A percentile compares a stretch with the other conserved stretches of the same genome.
Evolutionary conservation across 2,797 vertebrate species (phyloP).

Genomic region (Cirrhinus molitorella): DNA sequence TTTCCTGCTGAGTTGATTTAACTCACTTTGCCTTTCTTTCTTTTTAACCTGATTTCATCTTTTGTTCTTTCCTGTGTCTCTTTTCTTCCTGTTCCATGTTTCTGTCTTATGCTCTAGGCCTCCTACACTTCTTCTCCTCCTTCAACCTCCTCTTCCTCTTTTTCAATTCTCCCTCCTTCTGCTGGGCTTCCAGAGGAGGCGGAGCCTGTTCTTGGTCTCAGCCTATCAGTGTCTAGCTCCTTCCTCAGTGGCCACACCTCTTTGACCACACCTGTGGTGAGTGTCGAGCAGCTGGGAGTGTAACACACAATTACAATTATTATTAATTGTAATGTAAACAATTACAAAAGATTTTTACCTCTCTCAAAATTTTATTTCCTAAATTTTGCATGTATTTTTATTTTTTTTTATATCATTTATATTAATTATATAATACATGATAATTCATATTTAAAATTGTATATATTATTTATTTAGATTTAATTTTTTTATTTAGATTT

Average conservation of each 20-base stretch:
- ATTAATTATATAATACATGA: too few relatives aligned
- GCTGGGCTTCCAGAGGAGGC: slow-evolving; percentile 90
- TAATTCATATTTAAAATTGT: too few relatives aligned
- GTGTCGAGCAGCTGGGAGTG: slow-evolving; percentile 62
- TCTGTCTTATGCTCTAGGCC: slow-evolving; percentile 58
- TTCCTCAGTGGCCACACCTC: slow-evolving; percentile 96
- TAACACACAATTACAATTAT: too few relatives aligned
- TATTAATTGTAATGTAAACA: too few relatives aligned
- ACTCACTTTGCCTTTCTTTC: slow-evolving; percentile 3
- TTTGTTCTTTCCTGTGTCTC: slow-evolving; percentile 33
- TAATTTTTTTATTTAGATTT: too few relatives aligned
- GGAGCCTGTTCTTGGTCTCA: slow-evolving; percentile 91
- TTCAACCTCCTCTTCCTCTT: slow-evolving; percentile 93
- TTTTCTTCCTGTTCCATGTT: slow-evolving; percentile 60
- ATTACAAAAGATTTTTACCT: neutral
- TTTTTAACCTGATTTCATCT: slow-evolving; percentile 53
- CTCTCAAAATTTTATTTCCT: too few relatives aligned
- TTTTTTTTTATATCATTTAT: too few relatives aligned
- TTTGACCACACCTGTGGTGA: slow-evolving; percentile 92
- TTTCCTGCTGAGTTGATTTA: neutral
- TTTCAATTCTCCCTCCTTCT: slow-evolving; percentile 96
- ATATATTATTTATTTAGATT: too few relatives aligned
- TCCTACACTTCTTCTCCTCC: slow-evolving; percentile 83
- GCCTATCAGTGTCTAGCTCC: slow-evolving; percentile 98
- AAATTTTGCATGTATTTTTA: too few relatives aligned